A percentile compares a stretch with the other conserved stretches of the same genome.
Evolutionary conservation across 1,140 invertebrate genomes (phyloP).

Genomic region (Danaus plexippus): DNA sequence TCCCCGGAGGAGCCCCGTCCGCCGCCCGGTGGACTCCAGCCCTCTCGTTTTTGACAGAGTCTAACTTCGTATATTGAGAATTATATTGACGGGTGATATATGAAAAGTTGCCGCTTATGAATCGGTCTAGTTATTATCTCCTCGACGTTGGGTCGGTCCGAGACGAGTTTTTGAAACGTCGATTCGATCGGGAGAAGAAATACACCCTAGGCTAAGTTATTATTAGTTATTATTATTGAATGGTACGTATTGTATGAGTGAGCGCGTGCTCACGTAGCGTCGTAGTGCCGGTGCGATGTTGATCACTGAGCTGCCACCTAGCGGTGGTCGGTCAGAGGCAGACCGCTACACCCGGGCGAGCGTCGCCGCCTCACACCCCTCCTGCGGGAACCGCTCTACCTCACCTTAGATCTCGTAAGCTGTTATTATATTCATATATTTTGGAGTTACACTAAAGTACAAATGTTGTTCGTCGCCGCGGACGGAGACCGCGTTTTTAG

Average conservation of each 20-base stretch:
- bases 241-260: conserved; percentile 49
- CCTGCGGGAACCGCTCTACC: conserved; percentile 60
- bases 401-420: conserved; percentile 64
- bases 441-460: conserved; percentile 61
- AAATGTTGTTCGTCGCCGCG: conserved; percentile 45
- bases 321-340: conserved; percentile 16
- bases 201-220: conserved; percentile 67
- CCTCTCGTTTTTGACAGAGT: conserved; percentile 57
- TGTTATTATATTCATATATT: conserved; percentile 68
- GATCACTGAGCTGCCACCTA: conserved; percentile 52
- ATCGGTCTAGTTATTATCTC: conserved; percentile 68
- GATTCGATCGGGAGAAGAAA: conserved; percentile 70
- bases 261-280: conserved; percentile 57
- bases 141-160: conserved; percentile 68
- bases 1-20: conserved; percentile 52
- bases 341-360: conserved; percentile 16
- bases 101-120: conserved; percentile 69
- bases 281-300: conserved; percentile 64
- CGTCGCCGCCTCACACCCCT: conserved; percentile 9
- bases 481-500: conserved; percentile 52
- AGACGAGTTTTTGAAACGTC: conserved; percentile 69
- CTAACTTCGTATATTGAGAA: conserved; percentile 71
- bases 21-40: conserved; percentile 51
- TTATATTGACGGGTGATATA: conserved; percentile 71
- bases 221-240: conserved; percentile 50